A percentile compares a stretch with the other conserved stretches of the same genome.
These are phyloP conservation scores for Saccostrea glomerata DNA, from an alignment of 1,140 invertebrate species.

Conservation along the genomic window DNA sequence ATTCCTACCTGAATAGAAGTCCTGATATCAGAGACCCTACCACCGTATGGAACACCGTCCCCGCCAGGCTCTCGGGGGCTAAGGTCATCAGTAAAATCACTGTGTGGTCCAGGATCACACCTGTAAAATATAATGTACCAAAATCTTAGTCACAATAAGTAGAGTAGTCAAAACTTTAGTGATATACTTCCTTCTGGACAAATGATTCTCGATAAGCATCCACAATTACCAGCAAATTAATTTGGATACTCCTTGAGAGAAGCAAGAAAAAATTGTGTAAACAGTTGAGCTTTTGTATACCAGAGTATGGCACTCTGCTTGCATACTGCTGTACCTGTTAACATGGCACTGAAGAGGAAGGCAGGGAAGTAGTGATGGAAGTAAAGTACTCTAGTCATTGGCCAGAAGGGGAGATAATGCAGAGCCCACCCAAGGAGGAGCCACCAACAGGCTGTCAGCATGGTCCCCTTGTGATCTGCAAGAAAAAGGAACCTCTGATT, in stretches of 20 bases:
- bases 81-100: conserved; percentile 65
- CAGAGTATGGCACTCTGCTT: no score
- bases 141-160: neutral
- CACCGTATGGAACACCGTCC: conserved; percentile 62
- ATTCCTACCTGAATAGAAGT: conserved; percentile 64
- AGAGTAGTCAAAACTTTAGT: neutral
- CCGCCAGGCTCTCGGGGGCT: conserved; percentile 60
- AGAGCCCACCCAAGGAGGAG: conserved; percentile 92
- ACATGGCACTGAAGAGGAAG: conserved; percentile 94
- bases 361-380: conserved; percentile 99
- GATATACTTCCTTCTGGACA: neutral
- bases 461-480: conserved; percentile 79
- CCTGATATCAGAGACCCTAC: conserved; percentile 58
- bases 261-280: no score
- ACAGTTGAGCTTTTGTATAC: no score
- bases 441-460: conserved; percentile 85
- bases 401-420: conserved; percentile 97
- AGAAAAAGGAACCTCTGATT: conserved; percentile 44
- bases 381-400: conserved; percentile 95
- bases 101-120: conserved; percentile 71
- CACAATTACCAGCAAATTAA: no score
- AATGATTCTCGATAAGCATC: no score
- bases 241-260: no score
- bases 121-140: conserved; percentile 54
- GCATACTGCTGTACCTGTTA: conserved; percentile 85